These are phyloP conservation scores for Parochlus steinenii DNA, from an alignment of 2,888 invertebrate species.

Conservation along the genomic window DNA sequence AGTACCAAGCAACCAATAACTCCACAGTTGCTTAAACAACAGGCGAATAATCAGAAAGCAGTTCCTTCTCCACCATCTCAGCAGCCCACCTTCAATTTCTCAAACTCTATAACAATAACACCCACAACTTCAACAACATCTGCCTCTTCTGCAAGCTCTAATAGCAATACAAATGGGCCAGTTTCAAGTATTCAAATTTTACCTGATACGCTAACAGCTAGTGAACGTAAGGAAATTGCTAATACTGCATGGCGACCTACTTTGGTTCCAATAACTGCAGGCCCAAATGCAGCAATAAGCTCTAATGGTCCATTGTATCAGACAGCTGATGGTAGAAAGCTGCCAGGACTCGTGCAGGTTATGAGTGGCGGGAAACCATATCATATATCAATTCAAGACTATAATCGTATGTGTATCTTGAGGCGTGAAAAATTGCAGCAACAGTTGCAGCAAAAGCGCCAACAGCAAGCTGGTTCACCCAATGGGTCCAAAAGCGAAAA, in stretches of 20 bases:
- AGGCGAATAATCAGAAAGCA: conserved; percentile 13
- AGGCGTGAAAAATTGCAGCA: conserved; percentile 48
- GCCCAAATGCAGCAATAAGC: conserved; percentile 21
- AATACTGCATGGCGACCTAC: conserved; percentile 60
- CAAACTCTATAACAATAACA: conserved; percentile 16
- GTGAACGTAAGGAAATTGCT: conserved; percentile 32
- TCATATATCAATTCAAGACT: conserved; percentile 61
- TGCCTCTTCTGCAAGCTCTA: conserved; percentile 25
- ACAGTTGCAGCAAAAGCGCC: conserved; percentile 28
- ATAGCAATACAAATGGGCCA: conserved; percentile 15
- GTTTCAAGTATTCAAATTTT: conserved; percentile 23
- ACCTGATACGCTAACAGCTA: conserved; percentile 27
- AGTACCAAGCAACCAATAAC: conserved; percentile 5
- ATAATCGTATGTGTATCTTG: conserved; percentile 62
- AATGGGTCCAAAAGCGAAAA: conserved; percentile 17
- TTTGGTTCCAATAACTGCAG: conserved; percentile 45
- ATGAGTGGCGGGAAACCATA: conserved; percentile 63
- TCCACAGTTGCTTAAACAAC: not conserved
- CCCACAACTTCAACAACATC: conserved; percentile 25
- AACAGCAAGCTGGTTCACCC: conserved; percentile 1
- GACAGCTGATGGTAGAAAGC: conserved; percentile 39
- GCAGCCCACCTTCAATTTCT: not conserved
- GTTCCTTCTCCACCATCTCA: not conserved
- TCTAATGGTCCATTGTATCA: conserved; percentile 32
- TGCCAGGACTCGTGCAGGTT: conserved; percentile 52